Conservation (phyloP, 2,888 invertebrate species). For the Orthonevra nobilis region DNA sequence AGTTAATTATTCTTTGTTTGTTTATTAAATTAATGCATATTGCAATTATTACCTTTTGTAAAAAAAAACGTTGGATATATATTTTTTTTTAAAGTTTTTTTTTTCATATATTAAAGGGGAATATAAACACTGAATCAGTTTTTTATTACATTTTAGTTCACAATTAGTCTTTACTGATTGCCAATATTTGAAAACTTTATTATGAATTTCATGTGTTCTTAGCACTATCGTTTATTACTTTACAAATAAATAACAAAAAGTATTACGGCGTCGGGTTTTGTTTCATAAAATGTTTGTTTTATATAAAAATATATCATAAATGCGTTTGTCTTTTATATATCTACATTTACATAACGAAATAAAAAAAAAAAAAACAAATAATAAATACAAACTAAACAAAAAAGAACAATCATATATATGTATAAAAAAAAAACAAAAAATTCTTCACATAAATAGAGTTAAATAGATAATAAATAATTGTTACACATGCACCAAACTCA, state of each 20-base stretch:
- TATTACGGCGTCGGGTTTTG: conserved; percentile 48
- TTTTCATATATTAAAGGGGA: conserved; percentile 62
- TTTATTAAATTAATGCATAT: conserved; percentile 29
- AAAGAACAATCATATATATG: conserved; percentile 39
- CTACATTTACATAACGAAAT: conserved; percentile 63
- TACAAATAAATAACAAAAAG: conserved; percentile 69
- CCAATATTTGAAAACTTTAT: conserved; percentile 69
- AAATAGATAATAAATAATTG: conserved; percentile 61
- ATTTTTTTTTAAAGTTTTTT: conserved; percentile 62
- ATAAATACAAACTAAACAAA: conserved; percentile 57
- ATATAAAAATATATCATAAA: conserved; percentile 70
- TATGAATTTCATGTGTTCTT: conserved; percentile 56
- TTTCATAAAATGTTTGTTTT: conserved; percentile 63
- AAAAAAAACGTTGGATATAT: conserved; percentile 56
- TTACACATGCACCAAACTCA: conserved; percentile 70
- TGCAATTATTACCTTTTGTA: conserved; percentile 46
- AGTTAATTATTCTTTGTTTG: conserved; percentile 8
- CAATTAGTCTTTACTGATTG: conserved; percentile 73
- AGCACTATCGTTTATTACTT: conserved; percentile 65
- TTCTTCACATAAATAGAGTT: conserved; percentile 48
- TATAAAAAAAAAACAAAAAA: conserved; percentile 27
- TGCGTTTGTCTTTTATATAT: conserved; percentile 70
- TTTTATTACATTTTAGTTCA: conserved; percentile 64
- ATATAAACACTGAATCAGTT: conserved; percentile 66
- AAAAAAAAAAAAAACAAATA: conserved; percentile 41